Evolutionary conservation across 2,888 invertebrate genomes (phyloP), one percentile per base, ranked within the genome.

Genomic region (Tigriopus californicus): DNA sequence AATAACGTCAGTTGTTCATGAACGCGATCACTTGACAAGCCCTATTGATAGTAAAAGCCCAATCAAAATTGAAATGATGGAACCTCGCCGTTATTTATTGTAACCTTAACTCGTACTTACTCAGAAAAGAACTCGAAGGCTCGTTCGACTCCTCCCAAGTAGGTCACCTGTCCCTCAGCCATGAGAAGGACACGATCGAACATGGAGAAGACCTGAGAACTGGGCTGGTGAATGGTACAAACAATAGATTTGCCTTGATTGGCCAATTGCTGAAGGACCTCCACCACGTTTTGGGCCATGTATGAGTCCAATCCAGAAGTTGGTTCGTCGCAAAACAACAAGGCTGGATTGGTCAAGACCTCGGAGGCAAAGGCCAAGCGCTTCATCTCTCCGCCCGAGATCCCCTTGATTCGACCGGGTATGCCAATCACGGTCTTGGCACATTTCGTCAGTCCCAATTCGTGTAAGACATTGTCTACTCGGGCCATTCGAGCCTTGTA

Each of bases 241-340:
- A 76, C 66, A 42, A 76, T 71, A 1, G 75, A 75, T 64, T 73
- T 71, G 5, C 75, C 74, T 52, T 69, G 69, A 2, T 66, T 62
- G 2, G 76, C 72, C 64, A 76, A 65, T 22, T 67, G 67, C 40
- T 78, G 74, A 18, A 85, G 72, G 0, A 85, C 83, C 71, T 84
- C 82, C 12, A 91, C 81, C 1, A 95, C 89, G 70, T 85, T 91
- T 68, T 87, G 83, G 12, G 97, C 95, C 90, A 94, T 95, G 67
- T 86, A 94, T 0, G 94, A 91, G 71, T 97, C 97, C 59, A 97
- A 74, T 1, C 95, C 92, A 0, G 92, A 92, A 0, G 95, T 97
- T 0, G 95, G 95, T 68, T 97, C 97, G 68, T 97, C 97, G 70
- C 94, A 94, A 69, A 97, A 90, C 79, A 97, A 80, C 48, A 97